Evolutionary conservation across 2,797 vertebrate species (phyloP).

Genomic region (Sarcoramphus papa): DNA sequence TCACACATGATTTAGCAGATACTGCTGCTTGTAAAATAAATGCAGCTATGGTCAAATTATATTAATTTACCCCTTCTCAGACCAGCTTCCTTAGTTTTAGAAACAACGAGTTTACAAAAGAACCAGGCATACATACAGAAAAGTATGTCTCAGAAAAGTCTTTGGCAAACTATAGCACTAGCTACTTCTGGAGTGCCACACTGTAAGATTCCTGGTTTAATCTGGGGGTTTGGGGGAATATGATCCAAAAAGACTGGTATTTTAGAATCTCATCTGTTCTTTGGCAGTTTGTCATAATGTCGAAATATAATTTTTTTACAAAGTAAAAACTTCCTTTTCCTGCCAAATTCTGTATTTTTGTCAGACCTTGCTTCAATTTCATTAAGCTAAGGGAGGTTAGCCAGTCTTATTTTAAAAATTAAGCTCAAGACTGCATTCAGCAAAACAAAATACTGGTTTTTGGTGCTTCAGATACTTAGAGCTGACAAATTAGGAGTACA

Average conservation of each 20-base stretch:
- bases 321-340: background rate
- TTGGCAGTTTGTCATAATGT: background rate
- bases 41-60: background rate
- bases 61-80: background rate
- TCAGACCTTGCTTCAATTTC: background rate
- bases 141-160: background rate
- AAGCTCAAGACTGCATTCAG: background rate
- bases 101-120: background rate
- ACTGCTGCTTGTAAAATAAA: background rate
- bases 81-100: background rate
- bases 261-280: conserved; percentile 14
- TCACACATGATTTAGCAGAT: background rate
- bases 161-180: background rate
- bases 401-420: background rate
- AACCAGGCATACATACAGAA: background rate
- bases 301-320: background rate
- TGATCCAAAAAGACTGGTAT: background rate
- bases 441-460: background rate
- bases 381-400: background rate
- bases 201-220: background rate
- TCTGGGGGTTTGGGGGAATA: background rate
- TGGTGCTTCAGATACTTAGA: background rate
- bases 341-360: background rate
- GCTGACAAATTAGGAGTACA: background rate
- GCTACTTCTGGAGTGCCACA: background rate